These are phyloP conservation scores for Aradophagus sp. DNA, from an alignment of 1,140 invertebrate species.

Conservation along the genomic window DNA sequence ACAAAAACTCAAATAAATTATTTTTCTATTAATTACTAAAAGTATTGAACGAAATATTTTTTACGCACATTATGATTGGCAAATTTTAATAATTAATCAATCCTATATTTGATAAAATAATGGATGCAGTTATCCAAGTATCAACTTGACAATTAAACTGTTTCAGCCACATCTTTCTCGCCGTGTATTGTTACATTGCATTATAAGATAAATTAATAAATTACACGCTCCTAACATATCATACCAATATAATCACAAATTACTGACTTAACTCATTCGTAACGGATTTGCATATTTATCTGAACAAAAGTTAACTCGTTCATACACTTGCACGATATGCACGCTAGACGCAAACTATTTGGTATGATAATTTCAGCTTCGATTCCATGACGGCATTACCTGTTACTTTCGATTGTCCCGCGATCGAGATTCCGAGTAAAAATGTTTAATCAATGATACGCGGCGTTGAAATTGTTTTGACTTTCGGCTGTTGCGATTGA, in stretches of 20 bases:
- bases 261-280: conserved; percentile 43
- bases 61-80: too few species aligned
- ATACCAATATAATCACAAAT: conserved; percentile 46
- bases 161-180: conserved; percentile 17
- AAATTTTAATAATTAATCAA: too few species aligned
- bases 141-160: conserved; percentile 8
- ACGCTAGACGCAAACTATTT: conserved; percentile 31
- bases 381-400: conserved; percentile 43
- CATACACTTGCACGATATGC: too few species aligned
- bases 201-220: conserved; percentile 45
- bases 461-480: too few species aligned
- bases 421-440: conserved; percentile 28
- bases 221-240: conserved; percentile 48
- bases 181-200: conserved; percentile 13
- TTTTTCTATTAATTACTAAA: too few species aligned
- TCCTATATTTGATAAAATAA: too few species aligned
- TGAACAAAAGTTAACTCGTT: conserved; percentile 53
- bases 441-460: conserved; percentile 9
- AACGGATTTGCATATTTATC: conserved; percentile 49
- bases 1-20: too few species aligned
- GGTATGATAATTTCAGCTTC: conserved; percentile 39
- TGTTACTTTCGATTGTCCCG: conserved; percentile 54
- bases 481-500: too few species aligned
- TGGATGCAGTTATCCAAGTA: too few species aligned
- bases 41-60: too few species aligned